Percentiles rank a stretch among this genome's conserved stretches.
Conservation (phyloP, 1,140 invertebrate genomes). For the Heterodera carotae region DNA sequence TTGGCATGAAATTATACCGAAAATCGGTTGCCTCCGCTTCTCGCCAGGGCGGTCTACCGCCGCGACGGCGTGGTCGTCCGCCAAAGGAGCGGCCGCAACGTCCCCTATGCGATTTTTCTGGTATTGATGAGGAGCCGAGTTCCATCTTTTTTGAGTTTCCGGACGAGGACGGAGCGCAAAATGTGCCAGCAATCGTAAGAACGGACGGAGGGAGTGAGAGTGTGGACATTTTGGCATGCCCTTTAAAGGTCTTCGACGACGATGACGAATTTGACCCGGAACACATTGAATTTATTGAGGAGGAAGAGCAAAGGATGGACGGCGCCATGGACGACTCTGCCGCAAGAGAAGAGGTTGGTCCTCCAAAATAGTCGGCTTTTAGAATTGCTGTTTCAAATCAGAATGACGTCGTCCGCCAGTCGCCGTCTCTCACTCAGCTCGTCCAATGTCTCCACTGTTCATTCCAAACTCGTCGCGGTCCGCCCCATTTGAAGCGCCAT, state of each 20-base stretch:
- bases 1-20: slow-evolving; percentile 43
- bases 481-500: slow-evolving; percentile 70
- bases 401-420: slow-evolving; percentile 41
- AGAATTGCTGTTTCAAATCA: too few species aligned
- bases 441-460: slow-evolving; percentile 16
- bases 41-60: not conserved
- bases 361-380: slow-evolving; percentile 6
- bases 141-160: slow-evolving; percentile 40
- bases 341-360: not conserved
- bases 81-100: slow-evolving; percentile 47
- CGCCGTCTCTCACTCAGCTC: slow-evolving; percentile 50
- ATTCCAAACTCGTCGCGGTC: slow-evolving; percentile 67
- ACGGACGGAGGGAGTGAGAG: not conserved
- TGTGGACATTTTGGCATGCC: not conserved
- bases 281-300: slow-evolving; percentile 22
- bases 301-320: slow-evolving; percentile 5
- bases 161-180: slow-evolving; percentile 13
- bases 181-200: slow-evolving; percentile 10
- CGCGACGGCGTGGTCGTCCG: slow-evolving; percentile 47
- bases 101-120: slow-evolving; percentile 25
- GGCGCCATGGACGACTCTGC: not conserved
- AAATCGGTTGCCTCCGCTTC: slow-evolving; percentile 39
- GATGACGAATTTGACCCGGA: slow-evolving; percentile 50
- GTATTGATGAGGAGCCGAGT: slow-evolving; percentile 42
- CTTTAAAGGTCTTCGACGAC: slow-evolving; percentile 49